Evolutionary conservation across 2,113 vertebrate species (phyloP).

Genomic region (Excalfactoria chinensis): DNA sequence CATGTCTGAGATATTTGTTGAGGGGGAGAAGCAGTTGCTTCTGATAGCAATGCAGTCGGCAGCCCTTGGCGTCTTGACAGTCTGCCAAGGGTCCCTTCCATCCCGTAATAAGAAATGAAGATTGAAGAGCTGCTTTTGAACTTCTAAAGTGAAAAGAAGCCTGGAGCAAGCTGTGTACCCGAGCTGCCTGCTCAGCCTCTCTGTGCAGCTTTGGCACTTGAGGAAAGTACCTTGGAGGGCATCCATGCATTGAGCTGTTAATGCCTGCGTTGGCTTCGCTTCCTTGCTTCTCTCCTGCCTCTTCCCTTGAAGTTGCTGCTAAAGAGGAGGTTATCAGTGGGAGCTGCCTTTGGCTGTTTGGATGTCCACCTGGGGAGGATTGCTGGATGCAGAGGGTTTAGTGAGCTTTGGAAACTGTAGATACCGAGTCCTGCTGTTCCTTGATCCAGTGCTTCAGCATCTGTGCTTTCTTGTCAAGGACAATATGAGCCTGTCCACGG

Average conservation of each 20-base stretch:
- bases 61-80: neutral
- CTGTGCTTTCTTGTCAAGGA: neutral
- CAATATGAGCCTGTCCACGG: neutral
- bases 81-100: neutral
- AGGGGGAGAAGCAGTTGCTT: neutral
- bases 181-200: neutral
- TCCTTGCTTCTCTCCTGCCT: neutral
- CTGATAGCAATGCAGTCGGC: neutral
- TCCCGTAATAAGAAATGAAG: rapidly evolving
- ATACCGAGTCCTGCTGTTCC: neutral
- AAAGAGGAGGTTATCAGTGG: neutral
- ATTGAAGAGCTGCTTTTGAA: neutral
- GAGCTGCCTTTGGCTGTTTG: neutral
- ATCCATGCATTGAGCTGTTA: neutral
- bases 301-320: neutral
- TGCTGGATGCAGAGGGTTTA: neutral
- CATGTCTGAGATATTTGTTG: neutral
- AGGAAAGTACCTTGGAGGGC: neutral
- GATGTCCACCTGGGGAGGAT: neutral
- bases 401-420: neutral
- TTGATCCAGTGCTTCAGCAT: neutral
- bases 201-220: neutral
- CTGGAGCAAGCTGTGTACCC: neutral
- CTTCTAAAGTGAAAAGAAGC: neutral
- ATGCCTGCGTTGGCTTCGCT: neutral